phyloP scores from a whole-genome alignment of 1,140 invertebrate genomes.

The Drosophila novamexicana region DNA sequence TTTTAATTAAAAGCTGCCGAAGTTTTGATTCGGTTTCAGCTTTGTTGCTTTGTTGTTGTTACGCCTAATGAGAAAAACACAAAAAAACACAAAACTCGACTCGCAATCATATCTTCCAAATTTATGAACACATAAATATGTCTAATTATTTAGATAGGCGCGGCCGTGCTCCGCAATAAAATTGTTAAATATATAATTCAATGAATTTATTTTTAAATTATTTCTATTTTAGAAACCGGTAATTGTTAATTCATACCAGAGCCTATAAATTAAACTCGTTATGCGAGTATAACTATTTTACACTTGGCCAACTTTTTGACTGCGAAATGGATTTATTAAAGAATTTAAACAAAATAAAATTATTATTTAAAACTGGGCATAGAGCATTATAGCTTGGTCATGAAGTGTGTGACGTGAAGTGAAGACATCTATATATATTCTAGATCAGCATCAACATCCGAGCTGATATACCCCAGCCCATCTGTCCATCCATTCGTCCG shows the following conservation, averaged over 20 bases:
- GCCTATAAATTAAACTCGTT: neutral
- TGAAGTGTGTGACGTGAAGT: no score
- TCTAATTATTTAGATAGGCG: conserved; percentile 75
- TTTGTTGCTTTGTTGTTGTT: conserved; percentile 2
- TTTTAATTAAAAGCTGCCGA: conserved; percentile 77
- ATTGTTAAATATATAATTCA: conserved; percentile 46
- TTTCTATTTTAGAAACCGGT: no score
- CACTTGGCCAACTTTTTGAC: no score
- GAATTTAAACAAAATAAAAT: no score
- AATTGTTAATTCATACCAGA: neutral
- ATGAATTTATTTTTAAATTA: conserved; percentile 4
- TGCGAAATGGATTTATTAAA: no score
- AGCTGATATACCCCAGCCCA: no score
- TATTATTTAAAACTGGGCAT: no score
- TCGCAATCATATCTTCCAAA: conserved; percentile 64
- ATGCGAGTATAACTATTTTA: no score
- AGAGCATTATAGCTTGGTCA: no score
- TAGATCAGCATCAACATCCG: no score
- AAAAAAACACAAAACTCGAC: conserved; percentile 3
- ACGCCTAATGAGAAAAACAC: conserved; percentile 43
- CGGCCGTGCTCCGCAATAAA: conserved; percentile 10
- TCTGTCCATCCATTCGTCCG: no score
- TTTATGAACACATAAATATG: conserved; percentile 80
- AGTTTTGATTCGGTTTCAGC: conserved; percentile 33
- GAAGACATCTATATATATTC: no score